Conservation (phyloP, 1,140 invertebrate species). For the Philotrypesis tridentata region DNA sequence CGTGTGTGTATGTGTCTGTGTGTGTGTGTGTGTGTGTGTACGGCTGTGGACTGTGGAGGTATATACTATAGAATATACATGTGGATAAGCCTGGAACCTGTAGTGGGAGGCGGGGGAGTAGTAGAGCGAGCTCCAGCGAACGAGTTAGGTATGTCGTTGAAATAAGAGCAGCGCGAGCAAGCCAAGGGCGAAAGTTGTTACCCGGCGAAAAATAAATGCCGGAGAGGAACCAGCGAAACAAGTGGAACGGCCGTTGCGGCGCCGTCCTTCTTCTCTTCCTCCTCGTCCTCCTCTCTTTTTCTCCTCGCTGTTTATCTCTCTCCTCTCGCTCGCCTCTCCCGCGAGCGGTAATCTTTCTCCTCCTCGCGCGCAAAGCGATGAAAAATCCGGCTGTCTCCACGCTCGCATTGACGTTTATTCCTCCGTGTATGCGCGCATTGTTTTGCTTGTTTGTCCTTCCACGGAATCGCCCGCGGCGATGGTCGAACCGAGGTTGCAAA, state of each 20-base stretch:
- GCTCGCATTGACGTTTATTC: not conserved
- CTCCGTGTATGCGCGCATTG: too few relatives aligned
- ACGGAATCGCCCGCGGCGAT: not conserved
- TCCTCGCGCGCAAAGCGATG: not conserved
- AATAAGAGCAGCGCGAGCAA: conserved; percentile 70
- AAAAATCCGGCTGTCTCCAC: not conserved
- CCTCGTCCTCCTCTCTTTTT: not conserved
- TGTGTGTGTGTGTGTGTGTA: too few relatives aligned
- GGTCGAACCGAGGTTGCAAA: too few relatives aligned
- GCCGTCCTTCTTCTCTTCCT: conserved; percentile 15
- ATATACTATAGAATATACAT: not conserved
- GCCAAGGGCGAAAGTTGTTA: conserved; percentile 71
- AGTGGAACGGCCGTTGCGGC: conserved; percentile 59
- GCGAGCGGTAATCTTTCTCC: not conserved
- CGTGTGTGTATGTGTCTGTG: not conserved
- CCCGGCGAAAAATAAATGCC: conserved; percentile 39
- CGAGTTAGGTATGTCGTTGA: conserved; percentile 71
- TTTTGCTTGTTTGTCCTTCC: too few relatives aligned
- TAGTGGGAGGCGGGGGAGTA: conserved; percentile 68
- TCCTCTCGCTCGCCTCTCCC: not conserved
- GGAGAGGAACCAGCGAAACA: conserved; percentile 58
- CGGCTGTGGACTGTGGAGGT: too few relatives aligned
- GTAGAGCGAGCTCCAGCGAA: conserved; percentile 58
- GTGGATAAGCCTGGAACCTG: not conserved
- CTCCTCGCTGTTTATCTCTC: not conserved